These are phyloP conservation scores for Odocoileus hemionus DNA, from an alignment of 2,113 vertebrate species.

Conservation along the genomic window DNA sequence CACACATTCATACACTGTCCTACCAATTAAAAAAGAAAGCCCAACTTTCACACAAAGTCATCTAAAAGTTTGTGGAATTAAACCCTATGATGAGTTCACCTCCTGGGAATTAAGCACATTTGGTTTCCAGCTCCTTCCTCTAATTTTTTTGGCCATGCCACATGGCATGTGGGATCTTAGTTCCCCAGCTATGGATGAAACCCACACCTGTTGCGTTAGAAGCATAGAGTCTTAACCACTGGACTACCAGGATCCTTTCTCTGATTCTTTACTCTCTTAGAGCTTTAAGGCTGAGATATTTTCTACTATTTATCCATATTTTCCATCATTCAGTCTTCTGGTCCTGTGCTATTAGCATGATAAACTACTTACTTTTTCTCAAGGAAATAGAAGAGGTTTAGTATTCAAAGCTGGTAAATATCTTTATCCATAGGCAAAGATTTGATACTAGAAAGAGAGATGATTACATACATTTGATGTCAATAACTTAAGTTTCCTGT, in stretches of 20 bases:
- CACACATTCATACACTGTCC: background rate
- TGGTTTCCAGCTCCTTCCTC: background rate
- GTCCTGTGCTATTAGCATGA: background rate
- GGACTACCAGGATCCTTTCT: background rate
- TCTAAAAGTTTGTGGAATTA: background rate
- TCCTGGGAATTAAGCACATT: background rate
- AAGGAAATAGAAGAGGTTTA: background rate
- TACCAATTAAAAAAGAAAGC: background rate
- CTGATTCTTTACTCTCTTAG: background rate
- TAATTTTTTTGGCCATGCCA: background rate
- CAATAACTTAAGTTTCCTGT: background rate
- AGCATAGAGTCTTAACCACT: background rate
- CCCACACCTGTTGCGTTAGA: background rate
- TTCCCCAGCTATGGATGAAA: background rate
- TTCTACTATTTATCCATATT: background rate
- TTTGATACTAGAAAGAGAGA: background rate
- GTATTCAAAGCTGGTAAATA: background rate
- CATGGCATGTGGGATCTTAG: background rate
- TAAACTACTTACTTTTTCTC: background rate
- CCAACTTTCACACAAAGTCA: background rate
- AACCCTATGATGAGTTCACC: background rate
- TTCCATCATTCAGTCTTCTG: background rate
- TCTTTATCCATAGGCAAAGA: background rate
- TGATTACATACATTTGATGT: background rate
- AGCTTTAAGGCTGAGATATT: background rate